Percentiles rank a stretch among this genome's conserved stretches.
Conservation (phyloP, 2,888 invertebrate species). For the Oasisia sp. region DNA sequence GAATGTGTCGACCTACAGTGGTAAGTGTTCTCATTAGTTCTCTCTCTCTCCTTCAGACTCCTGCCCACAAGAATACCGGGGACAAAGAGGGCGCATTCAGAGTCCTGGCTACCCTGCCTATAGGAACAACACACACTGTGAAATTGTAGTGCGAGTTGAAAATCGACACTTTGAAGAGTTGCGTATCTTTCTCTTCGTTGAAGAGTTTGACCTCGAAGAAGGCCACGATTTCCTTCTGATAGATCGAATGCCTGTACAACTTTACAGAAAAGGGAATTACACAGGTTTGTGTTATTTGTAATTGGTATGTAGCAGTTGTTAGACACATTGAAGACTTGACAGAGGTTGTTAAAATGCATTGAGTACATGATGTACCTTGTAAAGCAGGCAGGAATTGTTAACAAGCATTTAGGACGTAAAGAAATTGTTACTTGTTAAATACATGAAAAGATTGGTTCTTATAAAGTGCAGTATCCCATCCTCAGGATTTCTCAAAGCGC, state of each 20-base stretch:
- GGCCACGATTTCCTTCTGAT: not conserved
- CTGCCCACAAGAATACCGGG: not conserved
- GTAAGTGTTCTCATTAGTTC: not conserved
- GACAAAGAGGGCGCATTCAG: not conserved
- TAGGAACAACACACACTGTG: constrained; percentile 12
- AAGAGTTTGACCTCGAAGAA: not conserved
- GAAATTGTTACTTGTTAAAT: not conserved
- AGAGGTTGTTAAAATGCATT: not conserved
- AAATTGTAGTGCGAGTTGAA: not conserved
- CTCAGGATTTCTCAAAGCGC: no score
- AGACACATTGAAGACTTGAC: not conserved
- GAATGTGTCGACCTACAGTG: not conserved
- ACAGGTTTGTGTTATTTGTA: not conserved
- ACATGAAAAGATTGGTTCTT: no score
- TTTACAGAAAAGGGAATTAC: not conserved
- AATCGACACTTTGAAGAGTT: not conserved
- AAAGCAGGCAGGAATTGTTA: not conserved
- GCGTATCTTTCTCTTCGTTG: not conserved
- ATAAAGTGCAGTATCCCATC: no score
- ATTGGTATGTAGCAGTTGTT: not conserved
- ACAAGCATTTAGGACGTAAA: not conserved
- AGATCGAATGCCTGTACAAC: not conserved
- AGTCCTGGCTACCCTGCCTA: not conserved
- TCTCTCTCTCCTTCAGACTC: not conserved
- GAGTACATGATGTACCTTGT: not conserved